Base-by-base conservation (phyloP, 2,888 invertebrate genomes). In the Lasioglossum malachurum region DNA sequence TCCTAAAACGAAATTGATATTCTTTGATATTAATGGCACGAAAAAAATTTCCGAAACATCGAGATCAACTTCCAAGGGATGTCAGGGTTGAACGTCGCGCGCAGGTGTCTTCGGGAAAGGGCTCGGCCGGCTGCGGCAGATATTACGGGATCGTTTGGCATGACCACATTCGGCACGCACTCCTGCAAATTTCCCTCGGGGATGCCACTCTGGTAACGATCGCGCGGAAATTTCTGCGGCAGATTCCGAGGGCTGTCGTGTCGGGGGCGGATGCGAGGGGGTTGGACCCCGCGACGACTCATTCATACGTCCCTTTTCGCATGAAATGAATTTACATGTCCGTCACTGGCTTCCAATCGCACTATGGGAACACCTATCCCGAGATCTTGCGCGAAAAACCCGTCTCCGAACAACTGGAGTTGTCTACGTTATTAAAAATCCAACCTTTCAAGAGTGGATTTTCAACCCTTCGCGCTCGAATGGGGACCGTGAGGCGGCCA, bases 81-180 rank as follows among this genome's bases (percentile, higher is more conserved):
- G 38, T 19, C 69, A 12, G 60, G 31, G 73, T 76, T 73, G 38
- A 75, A 67, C 60, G 31, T 53, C 16, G 75, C 75, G 49, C 49
- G 10, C 31, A 57, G 35, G 67, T 49, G 49, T 80, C 60, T 80
- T 67, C 46, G 64, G 74, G 75, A 82, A 86, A 87, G 73, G 79
- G 89, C 83, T 85, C 79, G 81, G 80, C 67, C 57, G n/a, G 57
- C 78, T 82, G 81, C 83, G 72, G 78, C 73, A 14, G 88, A 78
- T 88, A 87, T 89, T 87, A 86, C 76, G 79, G 84, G 89, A 88
- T 91, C 87, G 90, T 86, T 89, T 86, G 83, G 78, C 88, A 83
- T 83, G 89, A 87, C 90, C 90, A 89, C 88, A 87, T 91, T 91
- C 88, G 89, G 90, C 90, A 89, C 86, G 91, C 91, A 91, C 91